A percentile compares a stretch with the other conserved stretches of the same genome.
Conservation (phyloP, 2,888 invertebrate genomes). For the Hyposoter didymator region DNA sequence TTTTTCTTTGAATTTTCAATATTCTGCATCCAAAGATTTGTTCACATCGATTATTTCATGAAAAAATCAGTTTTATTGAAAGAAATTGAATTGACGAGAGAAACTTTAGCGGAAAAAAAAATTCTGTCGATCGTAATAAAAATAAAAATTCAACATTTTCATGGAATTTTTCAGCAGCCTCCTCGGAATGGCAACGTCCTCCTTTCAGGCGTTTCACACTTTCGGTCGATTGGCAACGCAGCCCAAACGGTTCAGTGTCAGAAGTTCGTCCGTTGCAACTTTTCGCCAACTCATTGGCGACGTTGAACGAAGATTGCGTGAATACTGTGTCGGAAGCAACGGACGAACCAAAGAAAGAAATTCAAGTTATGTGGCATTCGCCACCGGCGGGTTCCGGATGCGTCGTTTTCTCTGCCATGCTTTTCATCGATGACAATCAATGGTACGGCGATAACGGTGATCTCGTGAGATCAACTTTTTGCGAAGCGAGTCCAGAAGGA, state of each 20-base stretch:
- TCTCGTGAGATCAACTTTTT: constrained; percentile 90
- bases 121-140: neutral
- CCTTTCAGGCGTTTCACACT: constrained; percentile 94
- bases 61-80: neutral
- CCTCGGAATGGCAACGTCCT: constrained; percentile 86
- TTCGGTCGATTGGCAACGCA: constrained; percentile 89
- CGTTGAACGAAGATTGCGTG: constrained; percentile 92
- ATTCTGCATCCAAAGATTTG: neutral
- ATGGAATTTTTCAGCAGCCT: constrained; percentile 84
- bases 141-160: neutral
- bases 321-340: constrained; percentile 94
- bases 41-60: neutral
- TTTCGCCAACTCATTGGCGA: constrained; percentile 90
- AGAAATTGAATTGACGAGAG: neutral
- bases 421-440: constrained; percentile 89
- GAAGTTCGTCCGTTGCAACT: constrained; percentile 89
- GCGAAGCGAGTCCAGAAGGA: constrained; percentile 86
- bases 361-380: constrained; percentile 94
- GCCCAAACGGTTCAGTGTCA: constrained; percentile 83
- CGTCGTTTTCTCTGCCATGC: constrained; percentile 91
- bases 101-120: neutral
- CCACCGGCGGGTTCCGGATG: constrained; percentile 92
- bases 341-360: constrained; percentile 89
- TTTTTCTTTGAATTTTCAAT: neutral
- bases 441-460: constrained; percentile 94